Percentiles rank a stretch among this genome's conserved stretches.
Evolutionary conservation across 1,140 invertebrate species (phyloP).

Genomic region (Saxidomus purpurata): DNA sequence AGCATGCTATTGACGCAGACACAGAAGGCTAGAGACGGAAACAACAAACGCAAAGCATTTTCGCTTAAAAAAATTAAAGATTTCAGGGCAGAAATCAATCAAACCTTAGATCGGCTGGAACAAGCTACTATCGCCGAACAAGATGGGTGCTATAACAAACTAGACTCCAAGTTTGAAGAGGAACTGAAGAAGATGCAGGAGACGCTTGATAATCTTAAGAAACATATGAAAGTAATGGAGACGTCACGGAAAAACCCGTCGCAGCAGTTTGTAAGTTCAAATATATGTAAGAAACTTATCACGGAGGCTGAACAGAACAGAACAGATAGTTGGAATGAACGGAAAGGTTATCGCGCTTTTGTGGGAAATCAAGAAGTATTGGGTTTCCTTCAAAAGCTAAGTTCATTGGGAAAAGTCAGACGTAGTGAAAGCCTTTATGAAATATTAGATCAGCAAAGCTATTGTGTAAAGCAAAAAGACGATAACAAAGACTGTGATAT

Average conservation of each 20-base stretch:
- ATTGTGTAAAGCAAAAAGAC: neutral
- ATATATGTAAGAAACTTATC: neutral
- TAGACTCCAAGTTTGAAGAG: neutral
- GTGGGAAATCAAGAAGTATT: too few relatives aligned
- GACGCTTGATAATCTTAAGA: neutral
- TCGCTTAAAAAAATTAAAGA: too few relatives aligned
- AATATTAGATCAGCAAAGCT: neutral
- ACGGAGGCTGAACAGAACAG: neutral
- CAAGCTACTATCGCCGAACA: neutral
- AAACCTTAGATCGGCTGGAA: neutral
- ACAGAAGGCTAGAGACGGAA: too few relatives aligned
- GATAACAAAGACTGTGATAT: neutral
- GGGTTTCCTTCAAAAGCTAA: neutral
- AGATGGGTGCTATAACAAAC: neutral
- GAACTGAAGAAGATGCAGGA: neutral
- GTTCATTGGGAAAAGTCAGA: neutral
- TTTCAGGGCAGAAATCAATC: too few relatives aligned
- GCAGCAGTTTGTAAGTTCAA: neutral
- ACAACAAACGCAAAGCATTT: too few relatives aligned
- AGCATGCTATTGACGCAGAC: too few relatives aligned
- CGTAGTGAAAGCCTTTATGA: neutral
- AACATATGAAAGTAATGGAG: too few relatives aligned
- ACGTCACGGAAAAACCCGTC: too few relatives aligned
- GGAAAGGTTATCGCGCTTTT: too few relatives aligned
- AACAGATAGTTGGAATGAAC: too few relatives aligned